phyloP scores from a whole-genome alignment of 2,888 invertebrate species.

The Gymnoscelis rufifasciata region DNA sequence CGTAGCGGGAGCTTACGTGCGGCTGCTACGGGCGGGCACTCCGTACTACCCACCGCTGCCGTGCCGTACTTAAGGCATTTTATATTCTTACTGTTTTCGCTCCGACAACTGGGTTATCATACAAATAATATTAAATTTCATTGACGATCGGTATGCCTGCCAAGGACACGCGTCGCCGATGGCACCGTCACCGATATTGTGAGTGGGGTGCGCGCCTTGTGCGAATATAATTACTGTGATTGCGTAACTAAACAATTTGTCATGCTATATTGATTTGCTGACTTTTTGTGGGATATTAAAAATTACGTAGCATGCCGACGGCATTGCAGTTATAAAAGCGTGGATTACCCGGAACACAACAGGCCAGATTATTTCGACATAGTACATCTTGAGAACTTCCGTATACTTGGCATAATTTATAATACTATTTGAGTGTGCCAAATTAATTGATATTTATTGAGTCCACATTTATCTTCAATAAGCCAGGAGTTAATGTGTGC shows the following conservation, averaged over 20 bases:
- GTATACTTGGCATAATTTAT: constrained; percentile 1
- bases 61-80: constrained; percentile 60
- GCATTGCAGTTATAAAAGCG: background rate
- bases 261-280: constrained; percentile 23
- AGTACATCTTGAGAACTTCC: background rate
- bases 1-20: constrained; percentile 68
- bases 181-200: constrained; percentile 47
- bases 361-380: background rate
- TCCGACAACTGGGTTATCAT: constrained; percentile 72
- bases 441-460: constrained; percentile 14
- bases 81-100: constrained; percentile 52
- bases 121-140: constrained; percentile 71
- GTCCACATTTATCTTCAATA: constrained; percentile 17
- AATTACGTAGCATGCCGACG: constrained; percentile 3
- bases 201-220: constrained; percentile 41
- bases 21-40: constrained; percentile 61
- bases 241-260: constrained; percentile 41
- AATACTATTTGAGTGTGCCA: constrained; percentile 1
- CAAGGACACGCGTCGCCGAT: constrained; percentile 64
- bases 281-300: background rate
- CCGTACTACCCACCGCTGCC: constrained; percentile 58
- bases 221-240: constrained; percentile 39
- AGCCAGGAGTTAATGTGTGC: constrained; percentile 19
- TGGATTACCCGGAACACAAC: background rate
- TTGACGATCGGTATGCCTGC: constrained; percentile 63